Evolutionary conservation across 1,140 invertebrate species (phyloP), one percentile per base, ranked within the genome.

Genomic region (Glossosoma conforme): DNA sequence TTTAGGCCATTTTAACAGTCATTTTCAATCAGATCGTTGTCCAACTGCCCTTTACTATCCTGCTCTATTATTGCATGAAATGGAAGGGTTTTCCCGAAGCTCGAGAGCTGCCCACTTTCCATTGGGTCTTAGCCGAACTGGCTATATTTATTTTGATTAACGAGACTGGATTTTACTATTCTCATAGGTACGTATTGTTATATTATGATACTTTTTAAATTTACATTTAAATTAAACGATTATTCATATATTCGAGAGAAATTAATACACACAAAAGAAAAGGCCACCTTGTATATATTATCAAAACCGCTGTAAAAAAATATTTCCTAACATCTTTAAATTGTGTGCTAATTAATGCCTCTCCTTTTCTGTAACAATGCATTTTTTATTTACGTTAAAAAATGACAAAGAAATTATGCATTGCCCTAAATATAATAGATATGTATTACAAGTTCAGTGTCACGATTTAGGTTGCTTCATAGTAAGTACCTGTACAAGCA

Each of bases 91-190:
- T 80, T 60, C 77, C 79, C 33, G 67, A 77, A 4, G 76, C 87
- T 1, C 72, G 80, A 13, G 81, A 85, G 59, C 67, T 93, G 36
- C 90, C 90, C 1, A 87, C 86, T 2, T 90, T 92, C 61, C 86
- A 89, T 56, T 87, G 87, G 85, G 85, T 90, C 4, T 70, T 91
- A 5, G 77, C 85, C 21, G 87, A 93, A 67, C 72, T 92, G 15
- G 82, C 80, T 3, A 72, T 90, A 13, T 88, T 85, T 65, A 84
- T 89, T 54, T 65, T 93, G 15, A 78, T 86, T 52, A 89, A 93
- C 68, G 90, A 93, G 70, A 76, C 90, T 56, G 81, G 80, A 52
- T 93, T 94, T 68, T 93, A 93, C 66, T 93, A 93, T 65, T 86
- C 85, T 3, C 91, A 93, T 67, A 82, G 87, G 83, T 85, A 72